These are phyloP conservation scores for Onychostoma macrolepis DNA, from an alignment of 2,113 vertebrate species.

Conservation along the genomic window DNA sequence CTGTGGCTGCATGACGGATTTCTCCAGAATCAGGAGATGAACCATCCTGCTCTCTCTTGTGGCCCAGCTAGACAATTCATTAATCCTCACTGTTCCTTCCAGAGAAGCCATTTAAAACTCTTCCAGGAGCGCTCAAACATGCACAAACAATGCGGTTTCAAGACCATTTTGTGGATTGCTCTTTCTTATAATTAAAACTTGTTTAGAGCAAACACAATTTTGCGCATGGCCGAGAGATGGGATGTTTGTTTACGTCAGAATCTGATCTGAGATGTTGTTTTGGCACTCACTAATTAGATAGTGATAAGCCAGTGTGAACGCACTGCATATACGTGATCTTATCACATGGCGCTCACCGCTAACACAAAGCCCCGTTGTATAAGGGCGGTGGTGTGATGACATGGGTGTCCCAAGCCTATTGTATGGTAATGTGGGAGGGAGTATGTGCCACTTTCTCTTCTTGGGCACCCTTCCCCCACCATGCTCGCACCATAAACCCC, in stretches of 20 bases:
- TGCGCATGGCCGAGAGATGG: background rate
- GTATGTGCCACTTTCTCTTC: slow-evolving; percentile 12
- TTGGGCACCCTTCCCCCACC: slow-evolving; percentile 28
- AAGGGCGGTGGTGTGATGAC: slow-evolving; percentile 13
- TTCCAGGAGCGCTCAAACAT: background rate
- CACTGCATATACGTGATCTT: background rate
- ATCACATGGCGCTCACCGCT: background rate
- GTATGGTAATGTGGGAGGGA: slow-evolving; percentile 37
- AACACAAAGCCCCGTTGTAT: slow-evolving; percentile 21
- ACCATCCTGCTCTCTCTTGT: slow-evolving; percentile 10
- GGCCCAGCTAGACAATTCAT: slow-evolving; percentile 4
- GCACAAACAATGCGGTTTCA: background rate
- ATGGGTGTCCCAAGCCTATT: slow-evolving; percentile 37
- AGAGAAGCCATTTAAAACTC: slow-evolving; percentile 8
- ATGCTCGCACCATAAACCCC: slow-evolving; percentile 29
- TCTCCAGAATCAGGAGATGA: slow-evolving; percentile 14
- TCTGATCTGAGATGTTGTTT: slow-evolving; percentile 19
- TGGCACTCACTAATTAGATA: slow-evolving; percentile 2
- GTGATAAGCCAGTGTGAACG: slow-evolving; percentile 6
- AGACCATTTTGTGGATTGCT: slow-evolving; percentile 25
- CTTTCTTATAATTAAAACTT: slow-evolving; percentile 10
- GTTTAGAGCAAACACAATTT: slow-evolving; percentile 21
- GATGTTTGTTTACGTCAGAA: background rate
- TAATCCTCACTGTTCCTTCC: background rate
- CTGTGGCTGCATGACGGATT: background rate